These are phyloP conservation scores for Sinocyclocheilus anshuiensis DNA, from an alignment of 2,113 vertebrate genomes.

Conservation along the genomic window DNA sequence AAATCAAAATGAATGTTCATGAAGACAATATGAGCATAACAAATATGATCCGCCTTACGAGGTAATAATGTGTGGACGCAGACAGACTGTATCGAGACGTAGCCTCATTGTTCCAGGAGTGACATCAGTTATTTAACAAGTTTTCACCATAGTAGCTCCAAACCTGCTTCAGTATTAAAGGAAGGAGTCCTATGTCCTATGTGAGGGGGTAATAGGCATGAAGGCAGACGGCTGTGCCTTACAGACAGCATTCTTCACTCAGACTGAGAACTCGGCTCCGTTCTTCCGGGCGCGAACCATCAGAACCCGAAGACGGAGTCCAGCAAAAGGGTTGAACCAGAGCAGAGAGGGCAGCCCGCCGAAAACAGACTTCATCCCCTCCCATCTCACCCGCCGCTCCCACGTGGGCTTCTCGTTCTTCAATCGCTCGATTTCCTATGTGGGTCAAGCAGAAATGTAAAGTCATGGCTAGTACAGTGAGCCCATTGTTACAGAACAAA, in stretches of 20 bases:
- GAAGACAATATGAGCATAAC: slow-evolving; percentile 26
- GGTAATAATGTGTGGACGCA: slow-evolving; percentile 31
- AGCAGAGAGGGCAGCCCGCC: slow-evolving; percentile 91
- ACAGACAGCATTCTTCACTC: slow-evolving; percentile 61
- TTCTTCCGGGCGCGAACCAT: slow-evolving; percentile 78
- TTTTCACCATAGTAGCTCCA: slow-evolving; percentile 10
- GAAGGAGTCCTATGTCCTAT: slow-evolving; percentile 9
- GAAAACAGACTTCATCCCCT: slow-evolving; percentile 96
- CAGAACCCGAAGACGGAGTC: slow-evolving; percentile 83
- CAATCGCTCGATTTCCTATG: slow-evolving; percentile 93
- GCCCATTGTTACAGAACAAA: background rate
- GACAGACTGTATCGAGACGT: slow-evolving; percentile 18
- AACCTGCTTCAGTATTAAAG: slow-evolving; percentile 39
- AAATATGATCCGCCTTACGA: slow-evolving; percentile 17
- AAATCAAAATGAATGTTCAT: slow-evolving; percentile 4
- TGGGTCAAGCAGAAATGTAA: slow-evolving; percentile 45
- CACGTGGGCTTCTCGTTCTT: slow-evolving; percentile 98
- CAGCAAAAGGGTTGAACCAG: slow-evolving; percentile 96
- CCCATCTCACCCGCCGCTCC: slow-evolving; percentile 93
- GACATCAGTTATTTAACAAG: slow-evolving; percentile 1
- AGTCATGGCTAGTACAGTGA: background rate
- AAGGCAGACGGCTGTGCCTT: slow-evolving; percentile 9
- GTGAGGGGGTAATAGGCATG: slow-evolving; percentile 22
- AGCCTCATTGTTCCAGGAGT: slow-evolving; percentile 31
- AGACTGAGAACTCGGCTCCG: slow-evolving; percentile 91